phyloP scores from a whole-genome alignment of 2,888 invertebrate species.

The Polietes domitor region DNA sequence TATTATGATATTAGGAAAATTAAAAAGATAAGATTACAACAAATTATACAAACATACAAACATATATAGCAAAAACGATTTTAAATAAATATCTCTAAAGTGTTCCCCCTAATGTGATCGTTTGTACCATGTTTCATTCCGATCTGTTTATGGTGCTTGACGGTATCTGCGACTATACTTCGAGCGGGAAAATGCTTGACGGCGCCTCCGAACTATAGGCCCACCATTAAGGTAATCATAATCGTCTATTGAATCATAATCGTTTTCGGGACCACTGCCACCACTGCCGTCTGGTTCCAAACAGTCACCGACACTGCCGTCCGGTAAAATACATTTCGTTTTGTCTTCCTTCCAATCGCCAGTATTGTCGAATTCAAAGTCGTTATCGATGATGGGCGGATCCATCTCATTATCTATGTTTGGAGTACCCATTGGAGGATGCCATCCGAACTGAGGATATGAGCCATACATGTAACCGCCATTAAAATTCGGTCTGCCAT shows the following conservation, averaged over 20 bases:
- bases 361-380: slow-evolving; percentile 38
- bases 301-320: slow-evolving; percentile 69
- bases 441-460: neutral
- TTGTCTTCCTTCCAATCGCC: slow-evolving; percentile 68
- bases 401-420: too few relatives aligned
- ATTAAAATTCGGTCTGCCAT: slow-evolving; percentile 2
- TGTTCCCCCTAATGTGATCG: neutral
- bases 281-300: slow-evolving; percentile 4
- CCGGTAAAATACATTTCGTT: slow-evolving; percentile 68
- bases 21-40: slow-evolving; percentile 28
- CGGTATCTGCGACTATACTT: slow-evolving; percentile 70
- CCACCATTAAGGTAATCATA: slow-evolving; percentile 15
- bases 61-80: slow-evolving; percentile 35
- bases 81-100: slow-evolving; percentile 17
- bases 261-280: slow-evolving; percentile 38
- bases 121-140: neutral
- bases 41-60: slow-evolving; percentile 40
- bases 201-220: slow-evolving; percentile 54
- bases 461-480: neutral
- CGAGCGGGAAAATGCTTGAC: slow-evolving; percentile 72
- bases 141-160: neutral
- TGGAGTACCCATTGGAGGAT: slow-evolving; percentile 42
- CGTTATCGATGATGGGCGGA: neutral
- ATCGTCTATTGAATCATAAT: slow-evolving; percentile 56
- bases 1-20: slow-evolving; percentile 54